phyloP scores from a whole-genome alignment of 23 tunicate species.

The Oikopleura vanhoeffeni region DNA sequence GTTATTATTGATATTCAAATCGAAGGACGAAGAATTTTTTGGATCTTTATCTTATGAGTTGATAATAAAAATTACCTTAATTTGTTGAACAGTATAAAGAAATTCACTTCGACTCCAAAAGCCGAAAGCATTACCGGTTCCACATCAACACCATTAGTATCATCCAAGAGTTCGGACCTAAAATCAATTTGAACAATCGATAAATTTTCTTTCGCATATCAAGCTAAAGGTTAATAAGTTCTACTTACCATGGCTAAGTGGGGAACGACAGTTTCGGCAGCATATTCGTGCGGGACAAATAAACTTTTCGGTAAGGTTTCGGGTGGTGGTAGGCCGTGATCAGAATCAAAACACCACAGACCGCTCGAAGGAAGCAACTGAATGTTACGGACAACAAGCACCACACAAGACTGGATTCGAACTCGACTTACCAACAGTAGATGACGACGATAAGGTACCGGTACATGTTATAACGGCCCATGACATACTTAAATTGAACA shows the following conservation, averaged over 20 bases:
- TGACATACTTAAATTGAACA: background rate
- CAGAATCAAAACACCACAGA: conserved; percentile 55
- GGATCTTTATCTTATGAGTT: no score
- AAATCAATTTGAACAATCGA: no score
- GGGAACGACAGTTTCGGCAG: conserved; percentile 19
- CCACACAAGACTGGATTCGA: conserved; percentile 73
- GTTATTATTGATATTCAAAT: no score
- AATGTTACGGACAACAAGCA: conserved; percentile 63
- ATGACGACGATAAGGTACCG: conserved; percentile 88
- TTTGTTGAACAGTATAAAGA: conserved; percentile 79
- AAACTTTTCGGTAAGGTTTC: conserved; percentile 74
- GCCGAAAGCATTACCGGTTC: conserved; percentile 64
- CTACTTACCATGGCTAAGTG: background rate
- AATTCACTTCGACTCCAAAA: conserved; percentile 68
- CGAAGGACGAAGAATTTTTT: no score
- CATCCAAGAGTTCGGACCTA: conserved; percentile 51
- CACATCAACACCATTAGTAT: conserved; percentile 28
- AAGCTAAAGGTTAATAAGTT: no score
- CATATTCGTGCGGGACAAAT: conserved; percentile 45
- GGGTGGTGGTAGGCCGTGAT: conserved; percentile 75
- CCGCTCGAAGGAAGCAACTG: conserved; percentile 53
- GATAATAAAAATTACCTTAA: no score
- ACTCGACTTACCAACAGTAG: conserved; percentile 97
- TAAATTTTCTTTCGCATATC: no score
- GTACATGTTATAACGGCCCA: conserved; percentile 94